Conservation (phyloP, 2,888 invertebrate species). For the Luperina nickerlii region DNA sequence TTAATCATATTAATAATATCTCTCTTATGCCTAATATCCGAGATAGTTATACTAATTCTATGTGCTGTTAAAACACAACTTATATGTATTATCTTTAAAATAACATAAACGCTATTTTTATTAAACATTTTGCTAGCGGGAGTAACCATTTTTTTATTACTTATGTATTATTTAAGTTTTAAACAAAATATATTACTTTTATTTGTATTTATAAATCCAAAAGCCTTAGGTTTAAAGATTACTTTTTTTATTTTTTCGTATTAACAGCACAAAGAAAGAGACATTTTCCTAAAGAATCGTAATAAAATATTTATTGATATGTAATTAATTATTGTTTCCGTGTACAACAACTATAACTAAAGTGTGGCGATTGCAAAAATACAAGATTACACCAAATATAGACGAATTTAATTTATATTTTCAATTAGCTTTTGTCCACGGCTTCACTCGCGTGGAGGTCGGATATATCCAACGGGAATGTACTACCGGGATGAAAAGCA, state of each 20-base stretch:
- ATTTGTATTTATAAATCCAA: not conserved
- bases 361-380: constrained; percentile 53
- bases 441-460: not conserved
- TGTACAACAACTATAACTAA: constrained; percentile 49
- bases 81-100: not conserved
- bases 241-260: not conserved
- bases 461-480: not conserved
- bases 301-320: constrained; percentile 69
- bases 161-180: not conserved
- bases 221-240: constrained; percentile 21
- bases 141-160: constrained; percentile 8
- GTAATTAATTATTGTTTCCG: constrained; percentile 69
- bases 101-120: not conserved
- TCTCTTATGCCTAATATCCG: constrained; percentile 2
- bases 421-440: not conserved
- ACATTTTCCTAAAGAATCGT: constrained; percentile 40
- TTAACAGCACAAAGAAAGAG: constrained; percentile 51
- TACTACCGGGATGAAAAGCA: not conserved
- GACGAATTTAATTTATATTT: constrained; percentile 39
- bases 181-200: constrained; percentile 41
- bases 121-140: constrained; percentile 10
- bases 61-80: constrained; percentile 46
- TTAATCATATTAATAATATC: not conserved
- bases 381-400: constrained; percentile 32
- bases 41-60: constrained; percentile 4